phyloP scores from a whole-genome alignment of 2,888 invertebrate genomes.

The Aphidoletes aphidimyza region DNA sequence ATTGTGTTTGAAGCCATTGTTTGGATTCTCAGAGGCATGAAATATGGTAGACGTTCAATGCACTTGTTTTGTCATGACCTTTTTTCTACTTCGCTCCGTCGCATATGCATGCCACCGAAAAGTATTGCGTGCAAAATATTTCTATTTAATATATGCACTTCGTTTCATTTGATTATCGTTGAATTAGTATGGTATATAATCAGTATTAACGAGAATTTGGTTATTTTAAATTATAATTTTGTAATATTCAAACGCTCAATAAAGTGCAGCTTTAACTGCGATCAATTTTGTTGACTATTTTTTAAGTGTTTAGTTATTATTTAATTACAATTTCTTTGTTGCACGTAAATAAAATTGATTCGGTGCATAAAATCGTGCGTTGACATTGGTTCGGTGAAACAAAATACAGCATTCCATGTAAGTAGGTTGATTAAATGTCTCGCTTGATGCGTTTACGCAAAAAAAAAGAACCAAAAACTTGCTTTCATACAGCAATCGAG shows the following conservation, averaged over 20 bases:
- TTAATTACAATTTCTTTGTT: too few relatives aligned
- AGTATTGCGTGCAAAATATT: not conserved
- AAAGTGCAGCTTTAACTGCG: too few relatives aligned
- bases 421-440: slow-evolving; percentile 48
- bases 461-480: slow-evolving; percentile 3
- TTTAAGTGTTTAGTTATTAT: too few relatives aligned
- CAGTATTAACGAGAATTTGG: too few relatives aligned
- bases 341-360: too few relatives aligned
- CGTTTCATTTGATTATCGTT: slow-evolving; percentile 25
- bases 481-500: slow-evolving; percentile 27
- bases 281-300: too few relatives aligned
- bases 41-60: slow-evolving; percentile 47
- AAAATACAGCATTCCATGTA: slow-evolving; percentile 35
- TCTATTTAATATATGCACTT: slow-evolving; percentile 4
- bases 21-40: slow-evolving; percentile 9
- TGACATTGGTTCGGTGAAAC: slow-evolving; percentile 23
- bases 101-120: not conserved
- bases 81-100: slow-evolving; percentile 20
- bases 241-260: too few relatives aligned
- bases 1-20: not conserved
- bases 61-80: slow-evolving; percentile 52
- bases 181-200: not conserved
- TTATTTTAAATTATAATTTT: too few relatives aligned
- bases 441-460: not conserved
- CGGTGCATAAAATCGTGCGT: too few relatives aligned